phyloP scores from a whole-genome alignment of 2,888 invertebrate genomes.

The Platypus cylindrus region DNA sequence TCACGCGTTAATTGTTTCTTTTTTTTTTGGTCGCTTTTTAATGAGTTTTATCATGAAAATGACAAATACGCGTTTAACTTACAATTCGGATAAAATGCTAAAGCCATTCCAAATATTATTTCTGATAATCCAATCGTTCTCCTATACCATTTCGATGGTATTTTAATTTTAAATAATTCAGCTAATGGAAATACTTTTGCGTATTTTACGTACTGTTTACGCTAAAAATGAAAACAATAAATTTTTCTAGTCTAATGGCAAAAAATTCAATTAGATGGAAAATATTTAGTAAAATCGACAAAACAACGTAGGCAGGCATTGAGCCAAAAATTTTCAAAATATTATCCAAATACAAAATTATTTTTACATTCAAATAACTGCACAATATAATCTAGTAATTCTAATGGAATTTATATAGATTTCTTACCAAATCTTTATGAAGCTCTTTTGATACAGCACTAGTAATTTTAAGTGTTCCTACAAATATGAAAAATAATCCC shows the following conservation, averaged over 20 bases:
- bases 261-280: constrained; percentile 1
- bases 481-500: constrained; percentile 90
- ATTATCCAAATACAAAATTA: no score
- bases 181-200: constrained; percentile 87
- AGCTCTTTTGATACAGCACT: constrained; percentile 87
- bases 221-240: no score
- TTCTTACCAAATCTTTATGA: constrained; percentile 88
- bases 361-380: no score
- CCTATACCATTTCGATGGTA: constrained; percentile 87
- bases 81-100: constrained; percentile 77
- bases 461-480: constrained; percentile 84
- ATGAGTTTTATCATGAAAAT: not conserved
- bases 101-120: constrained; percentile 68
- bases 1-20: no score
- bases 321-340: constrained; percentile 24
- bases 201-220: constrained; percentile 90
- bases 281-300: no score
- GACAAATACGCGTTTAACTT: constrained; percentile 32
- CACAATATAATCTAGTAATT: no score
- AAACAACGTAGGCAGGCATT: constrained; percentile 31
- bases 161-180: constrained; percentile 68
- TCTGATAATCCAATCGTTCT: constrained; percentile 73
- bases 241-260: no score
- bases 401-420: constrained; percentile 23
- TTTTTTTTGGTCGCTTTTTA: not conserved